Evolutionary conservation across 2,888 invertebrate species (phyloP).

Genomic region (Sepioteuthis lessoniana): DNA sequence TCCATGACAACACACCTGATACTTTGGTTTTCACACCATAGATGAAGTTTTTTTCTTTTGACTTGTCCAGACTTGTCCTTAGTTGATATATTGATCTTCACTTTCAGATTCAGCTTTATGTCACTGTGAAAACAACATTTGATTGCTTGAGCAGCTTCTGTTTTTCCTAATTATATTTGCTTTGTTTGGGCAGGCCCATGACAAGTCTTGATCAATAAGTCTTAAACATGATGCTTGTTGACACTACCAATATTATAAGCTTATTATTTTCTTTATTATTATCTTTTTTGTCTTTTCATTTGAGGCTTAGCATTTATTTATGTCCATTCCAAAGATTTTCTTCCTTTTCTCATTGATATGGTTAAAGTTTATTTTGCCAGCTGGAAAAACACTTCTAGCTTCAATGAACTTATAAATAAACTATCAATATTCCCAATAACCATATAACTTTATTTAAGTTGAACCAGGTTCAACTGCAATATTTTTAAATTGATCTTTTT

Average conservation of each 20-base stretch:
- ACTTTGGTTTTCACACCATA: background rate
- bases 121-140: background rate
- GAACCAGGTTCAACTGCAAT: background rate
- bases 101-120: background rate
- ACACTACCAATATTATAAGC: conserved; percentile 20
- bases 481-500: background rate
- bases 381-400: background rate
- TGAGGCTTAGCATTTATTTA: background rate
- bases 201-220: background rate
- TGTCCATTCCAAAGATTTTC: background rate
- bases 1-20: conserved; percentile 18
- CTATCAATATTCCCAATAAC: background rate
- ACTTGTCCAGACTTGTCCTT: background rate
- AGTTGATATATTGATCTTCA: background rate
- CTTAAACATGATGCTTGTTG: background rate
- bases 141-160: background rate
- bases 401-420: background rate
- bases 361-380: background rate
- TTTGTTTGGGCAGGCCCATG: background rate
- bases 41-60: background rate
- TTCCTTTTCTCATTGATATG: background rate
- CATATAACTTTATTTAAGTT: background rate
- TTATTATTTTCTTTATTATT: background rate
- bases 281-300: background rate
- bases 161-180: background rate